phyloP scores from a whole-genome alignment of 2,113 vertebrate species.

The Collichthys lucidus region DNA sequence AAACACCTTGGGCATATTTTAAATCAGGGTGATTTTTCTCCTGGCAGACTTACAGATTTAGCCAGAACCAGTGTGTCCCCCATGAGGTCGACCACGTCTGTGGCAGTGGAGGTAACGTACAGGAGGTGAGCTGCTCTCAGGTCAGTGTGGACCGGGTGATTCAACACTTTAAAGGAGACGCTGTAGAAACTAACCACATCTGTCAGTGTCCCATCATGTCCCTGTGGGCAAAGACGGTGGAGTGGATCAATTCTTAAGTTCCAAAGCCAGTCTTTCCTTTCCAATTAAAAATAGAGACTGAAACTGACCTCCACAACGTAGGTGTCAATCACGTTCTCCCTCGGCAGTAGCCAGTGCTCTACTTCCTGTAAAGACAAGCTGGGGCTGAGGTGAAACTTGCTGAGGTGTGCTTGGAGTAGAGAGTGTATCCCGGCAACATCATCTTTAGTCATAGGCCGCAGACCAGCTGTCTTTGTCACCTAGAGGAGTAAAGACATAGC shows the following conservation, averaged over 20 bases:
- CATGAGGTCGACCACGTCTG: conserved; percentile 90
- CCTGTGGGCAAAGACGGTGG: conserved; percentile 76
- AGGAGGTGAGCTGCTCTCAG: conserved; percentile 92
- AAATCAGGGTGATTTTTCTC: not conserved
- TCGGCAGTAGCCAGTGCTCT: conserved; percentile 93
- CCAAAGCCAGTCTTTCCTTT: not conserved
- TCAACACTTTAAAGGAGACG: conserved; percentile 90
- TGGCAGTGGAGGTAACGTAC: conserved; percentile 87
- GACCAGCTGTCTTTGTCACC: conserved; percentile 87
- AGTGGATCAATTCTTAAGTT: not conserved
- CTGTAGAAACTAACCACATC: conserved; percentile 95
- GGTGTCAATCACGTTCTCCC: conserved; percentile 93
- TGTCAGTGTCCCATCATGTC: conserved; percentile 85
- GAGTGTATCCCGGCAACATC: conserved; percentile 85
- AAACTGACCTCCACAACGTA: conserved; percentile 90
- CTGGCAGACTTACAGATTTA: conserved; percentile 88
- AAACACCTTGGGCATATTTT: not conserved
- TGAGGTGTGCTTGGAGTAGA: conserved; percentile 86
- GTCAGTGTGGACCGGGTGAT: conserved; percentile 90
- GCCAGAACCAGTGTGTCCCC: conserved; percentile 91
- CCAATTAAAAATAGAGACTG: not conserved
- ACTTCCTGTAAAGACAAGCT: conserved; percentile 89
- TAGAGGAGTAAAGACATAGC: conserved; percentile 45
- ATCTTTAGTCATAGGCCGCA: conserved; percentile 89
- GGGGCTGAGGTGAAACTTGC: conserved; percentile 88